These are phyloP conservation scores for Ligdia adustata DNA, from an alignment of 2,888 invertebrate species.

Conservation along the genomic window DNA sequence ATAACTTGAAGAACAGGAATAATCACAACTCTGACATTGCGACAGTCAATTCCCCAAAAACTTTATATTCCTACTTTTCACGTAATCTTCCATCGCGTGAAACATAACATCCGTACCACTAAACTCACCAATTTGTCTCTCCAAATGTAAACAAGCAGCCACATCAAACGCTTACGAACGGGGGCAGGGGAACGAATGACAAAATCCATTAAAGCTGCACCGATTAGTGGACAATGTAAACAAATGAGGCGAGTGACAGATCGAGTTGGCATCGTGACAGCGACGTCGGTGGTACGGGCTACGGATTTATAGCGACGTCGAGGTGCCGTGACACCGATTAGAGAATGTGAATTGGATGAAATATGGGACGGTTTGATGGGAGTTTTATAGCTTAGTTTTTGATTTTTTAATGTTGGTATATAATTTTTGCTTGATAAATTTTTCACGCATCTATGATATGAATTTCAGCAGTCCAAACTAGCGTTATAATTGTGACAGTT, in stretches of 20 bases:
- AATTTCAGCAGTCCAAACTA: too few relatives aligned
- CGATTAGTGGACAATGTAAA: slow-evolving; percentile 82
- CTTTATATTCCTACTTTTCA: slow-evolving; percentile 16
- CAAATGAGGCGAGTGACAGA: slow-evolving; percentile 81
- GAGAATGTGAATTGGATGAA: slow-evolving; percentile 13
- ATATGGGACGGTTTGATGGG: slow-evolving; percentile 10
- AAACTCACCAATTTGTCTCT: slow-evolving; percentile 63
- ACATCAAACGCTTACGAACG: slow-evolving; percentile 64
- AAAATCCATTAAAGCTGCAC: slow-evolving; percentile 78
- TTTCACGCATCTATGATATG: too few relatives aligned
- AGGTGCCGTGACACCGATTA: slow-evolving; percentile 23
- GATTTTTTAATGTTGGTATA: too few relatives aligned
- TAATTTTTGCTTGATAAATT: too few relatives aligned
- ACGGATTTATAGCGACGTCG: slow-evolving; percentile 15
- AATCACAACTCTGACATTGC: slow-evolving; percentile 9
- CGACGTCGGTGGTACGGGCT: slow-evolving; percentile 40
- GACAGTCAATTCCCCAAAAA: slow-evolving; percentile 12
- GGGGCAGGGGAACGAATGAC: slow-evolving; percentile 65
- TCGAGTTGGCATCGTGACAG: slow-evolving; percentile 77
- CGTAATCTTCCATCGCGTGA: slow-evolving; percentile 19
- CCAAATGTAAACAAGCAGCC: slow-evolving; percentile 63
- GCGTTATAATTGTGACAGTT: too few relatives aligned
- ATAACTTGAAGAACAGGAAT: too few relatives aligned
- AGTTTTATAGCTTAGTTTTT: slow-evolving; percentile 5
- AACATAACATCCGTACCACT: slow-evolving; percentile 35